phyloP scores from a whole-genome alignment of 2,888 invertebrate genomes.

The Amphipoea lucens region DNA sequence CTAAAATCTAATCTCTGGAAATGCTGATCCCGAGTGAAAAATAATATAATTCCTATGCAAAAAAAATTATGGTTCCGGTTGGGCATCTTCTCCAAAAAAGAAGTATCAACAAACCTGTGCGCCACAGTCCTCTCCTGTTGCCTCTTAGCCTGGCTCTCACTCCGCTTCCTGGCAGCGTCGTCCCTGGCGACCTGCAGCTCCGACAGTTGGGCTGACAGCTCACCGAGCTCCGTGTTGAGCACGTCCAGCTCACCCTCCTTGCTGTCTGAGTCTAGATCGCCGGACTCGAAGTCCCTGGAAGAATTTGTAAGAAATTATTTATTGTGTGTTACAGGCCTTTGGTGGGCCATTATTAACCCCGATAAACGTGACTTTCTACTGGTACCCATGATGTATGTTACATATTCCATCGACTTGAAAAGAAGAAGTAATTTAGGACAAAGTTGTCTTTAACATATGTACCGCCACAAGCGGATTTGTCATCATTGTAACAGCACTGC shows the following conservation, averaged over 20 bases:
- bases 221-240: slow-evolving; percentile 75
- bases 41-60: too few species aligned
- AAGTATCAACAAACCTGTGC: slow-evolving; percentile 65
- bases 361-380: not conserved
- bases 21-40: too few species aligned
- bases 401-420: not conserved
- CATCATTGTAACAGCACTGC: too few species aligned
- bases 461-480: not conserved
- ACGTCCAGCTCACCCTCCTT: slow-evolving; percentile 81
- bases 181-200: slow-evolving; percentile 73
- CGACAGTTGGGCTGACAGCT: slow-evolving; percentile 71
- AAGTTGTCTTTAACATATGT: not conserved
- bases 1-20: too few species aligned
- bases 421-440: not conserved
- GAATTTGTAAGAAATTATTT: not conserved
- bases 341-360: not conserved
- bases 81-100: not conserved
- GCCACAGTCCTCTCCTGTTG: slow-evolving; percentile 66
- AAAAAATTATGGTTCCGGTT: too few species aligned
- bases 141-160: slow-evolving; percentile 60
- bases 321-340: not conserved
- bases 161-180: slow-evolving; percentile 62
- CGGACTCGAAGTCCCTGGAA: slow-evolving; percentile 79
- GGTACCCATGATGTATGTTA: not conserved
- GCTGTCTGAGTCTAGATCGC: slow-evolving; percentile 81